Conservation (phyloP, 1,140 invertebrate species). For the Melitaea cinxia region DNA sequence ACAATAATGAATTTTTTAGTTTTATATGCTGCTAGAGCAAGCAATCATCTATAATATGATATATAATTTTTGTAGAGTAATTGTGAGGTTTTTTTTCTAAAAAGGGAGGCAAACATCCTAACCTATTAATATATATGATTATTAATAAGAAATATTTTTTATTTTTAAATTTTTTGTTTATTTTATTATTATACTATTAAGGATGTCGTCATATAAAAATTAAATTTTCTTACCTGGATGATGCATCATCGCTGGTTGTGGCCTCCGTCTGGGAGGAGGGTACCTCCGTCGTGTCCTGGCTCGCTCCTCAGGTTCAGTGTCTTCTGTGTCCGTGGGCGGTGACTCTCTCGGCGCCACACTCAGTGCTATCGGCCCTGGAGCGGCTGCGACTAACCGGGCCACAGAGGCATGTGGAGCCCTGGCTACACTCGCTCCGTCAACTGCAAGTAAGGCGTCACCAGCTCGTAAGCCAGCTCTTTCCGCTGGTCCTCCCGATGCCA, state of each 20-base stretch:
- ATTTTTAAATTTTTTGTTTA: background rate
- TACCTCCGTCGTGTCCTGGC: slow-evolving; percentile 63
- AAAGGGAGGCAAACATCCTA: no score
- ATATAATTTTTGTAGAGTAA: no score
- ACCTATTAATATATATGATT: no score
- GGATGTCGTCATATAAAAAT: background rate
- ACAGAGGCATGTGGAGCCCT: slow-evolving; percentile 96
- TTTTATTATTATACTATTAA: no score
- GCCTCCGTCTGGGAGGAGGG: slow-evolving; percentile 66
- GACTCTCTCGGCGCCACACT: slow-evolving; percentile 68
- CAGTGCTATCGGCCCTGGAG: slow-evolving; percentile 85
- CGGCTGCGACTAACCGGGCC: slow-evolving; percentile 93
- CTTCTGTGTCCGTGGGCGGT: slow-evolving; percentile 70
- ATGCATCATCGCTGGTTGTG: slow-evolving; percentile 60
- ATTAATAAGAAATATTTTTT: no score
- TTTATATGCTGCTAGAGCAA: no score
- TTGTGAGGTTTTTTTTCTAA: no score
- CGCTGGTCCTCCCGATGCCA: slow-evolving; percentile 75
- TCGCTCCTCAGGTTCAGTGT: slow-evolving; percentile 71
- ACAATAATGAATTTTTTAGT: no score
- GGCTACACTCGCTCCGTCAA: slow-evolving; percentile 94
- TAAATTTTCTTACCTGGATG: slow-evolving; percentile 57
- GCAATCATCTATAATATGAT: no score
- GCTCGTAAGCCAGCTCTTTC: slow-evolving; percentile 90
- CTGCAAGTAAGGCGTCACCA: slow-evolving; percentile 95